phyloP scores from a whole-genome alignment of 2,888 invertebrate genomes.

The Alentia gelatinosa region DNA sequence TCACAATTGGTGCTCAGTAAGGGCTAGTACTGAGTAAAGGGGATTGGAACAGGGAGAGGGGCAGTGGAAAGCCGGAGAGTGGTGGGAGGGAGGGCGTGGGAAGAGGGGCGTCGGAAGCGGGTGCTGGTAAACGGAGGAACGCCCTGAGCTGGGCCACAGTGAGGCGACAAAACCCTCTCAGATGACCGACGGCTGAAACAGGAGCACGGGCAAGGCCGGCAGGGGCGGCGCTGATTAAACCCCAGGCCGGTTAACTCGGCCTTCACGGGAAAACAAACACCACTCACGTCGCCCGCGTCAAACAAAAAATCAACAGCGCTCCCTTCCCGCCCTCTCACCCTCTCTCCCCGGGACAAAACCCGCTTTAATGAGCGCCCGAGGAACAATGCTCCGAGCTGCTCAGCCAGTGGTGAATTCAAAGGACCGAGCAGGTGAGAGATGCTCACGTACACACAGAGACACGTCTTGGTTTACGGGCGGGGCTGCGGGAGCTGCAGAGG shows the following conservation, averaged over 20 bases:
- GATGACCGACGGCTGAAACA: neutral
- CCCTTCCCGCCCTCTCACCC: no score
- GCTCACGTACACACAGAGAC: no score
- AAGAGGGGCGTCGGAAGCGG: neutral
- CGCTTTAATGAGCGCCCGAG: slow-evolving; percentile 26
- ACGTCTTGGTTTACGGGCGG: no score
- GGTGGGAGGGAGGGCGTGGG: neutral
- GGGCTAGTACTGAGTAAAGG: neutral
- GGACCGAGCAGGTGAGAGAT: neutral
- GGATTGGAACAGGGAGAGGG: neutral
- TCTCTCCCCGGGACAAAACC: neutral
- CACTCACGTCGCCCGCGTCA: neutral
- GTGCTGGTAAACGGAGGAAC: neutral
- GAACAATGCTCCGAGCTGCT: neutral
- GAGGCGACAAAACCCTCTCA: neutral
- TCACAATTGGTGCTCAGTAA: neutral
- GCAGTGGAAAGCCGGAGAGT: neutral
- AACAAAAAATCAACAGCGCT: no score
- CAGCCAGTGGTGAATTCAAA: no score
- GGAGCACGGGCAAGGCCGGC: neutral
- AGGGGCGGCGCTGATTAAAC: slow-evolving; percentile 9
- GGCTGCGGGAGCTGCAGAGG: neutral
- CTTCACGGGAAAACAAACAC: slow-evolving; percentile 14
- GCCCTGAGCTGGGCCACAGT: neutral
- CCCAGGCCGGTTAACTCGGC: neutral